Evolutionary conservation across 2,113 vertebrate species (phyloP).

Genomic region (Smithornis capensis): DNA sequence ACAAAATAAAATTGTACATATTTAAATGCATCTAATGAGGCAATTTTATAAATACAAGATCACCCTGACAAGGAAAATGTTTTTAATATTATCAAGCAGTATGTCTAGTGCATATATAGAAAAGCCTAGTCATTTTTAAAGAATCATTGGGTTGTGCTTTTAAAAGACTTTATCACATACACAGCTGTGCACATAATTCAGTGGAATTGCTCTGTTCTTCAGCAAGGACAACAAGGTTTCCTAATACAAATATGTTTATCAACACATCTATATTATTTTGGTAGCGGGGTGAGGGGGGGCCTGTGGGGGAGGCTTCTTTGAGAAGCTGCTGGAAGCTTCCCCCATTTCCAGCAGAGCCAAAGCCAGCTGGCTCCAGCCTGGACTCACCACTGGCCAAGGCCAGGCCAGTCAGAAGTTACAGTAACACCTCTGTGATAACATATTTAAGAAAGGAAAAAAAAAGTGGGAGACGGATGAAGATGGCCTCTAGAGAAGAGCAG

Average conservation of each 20-base stretch:
- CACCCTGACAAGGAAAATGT: not conserved
- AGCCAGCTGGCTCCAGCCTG: too few species aligned
- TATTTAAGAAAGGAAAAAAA: too few species aligned
- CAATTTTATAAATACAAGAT: fast-evolving
- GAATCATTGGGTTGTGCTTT: not conserved
- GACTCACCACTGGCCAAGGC: too few species aligned
- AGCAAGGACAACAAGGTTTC: not conserved
- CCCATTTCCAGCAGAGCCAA: too few species aligned
- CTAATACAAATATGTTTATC: not conserved
- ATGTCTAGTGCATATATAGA: not conserved
- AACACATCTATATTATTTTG: not conserved
- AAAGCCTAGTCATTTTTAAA: not conserved
- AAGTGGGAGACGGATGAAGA: too few species aligned
- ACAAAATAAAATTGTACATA: not conserved
- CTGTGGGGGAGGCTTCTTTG: too few species aligned
- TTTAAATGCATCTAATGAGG: not conserved
- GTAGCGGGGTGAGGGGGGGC: too few species aligned
- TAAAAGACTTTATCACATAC: not conserved
- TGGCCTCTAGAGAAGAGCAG: too few species aligned
- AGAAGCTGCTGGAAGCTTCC: too few species aligned
- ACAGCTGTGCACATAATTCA: not conserved
- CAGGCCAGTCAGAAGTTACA: too few species aligned
- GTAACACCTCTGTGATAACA: too few species aligned
- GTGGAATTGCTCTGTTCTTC: not conserved
- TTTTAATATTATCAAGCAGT: not conserved